Evolutionary conservation across 2,797 vertebrate species (phyloP), one percentile per base, ranked within the genome.

Genomic region (Echeneis naucrates): DNA sequence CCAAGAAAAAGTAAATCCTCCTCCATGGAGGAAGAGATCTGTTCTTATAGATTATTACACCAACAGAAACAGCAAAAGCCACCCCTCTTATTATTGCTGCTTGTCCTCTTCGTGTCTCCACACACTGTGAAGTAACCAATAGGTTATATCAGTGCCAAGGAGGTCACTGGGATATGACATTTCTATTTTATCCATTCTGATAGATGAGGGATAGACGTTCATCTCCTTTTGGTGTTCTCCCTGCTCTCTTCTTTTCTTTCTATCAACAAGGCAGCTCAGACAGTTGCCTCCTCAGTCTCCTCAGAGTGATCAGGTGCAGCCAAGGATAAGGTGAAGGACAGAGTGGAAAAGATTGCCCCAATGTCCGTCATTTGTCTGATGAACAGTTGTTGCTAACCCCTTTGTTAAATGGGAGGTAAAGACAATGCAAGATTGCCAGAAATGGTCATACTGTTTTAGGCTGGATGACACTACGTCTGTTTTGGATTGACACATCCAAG

Each of bases 141-240:
- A 58, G 76, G 76, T 80, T 61, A 70, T 67, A 51, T 81, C 77
- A 32, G 56, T 78, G 63, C 70, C 63, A 37, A 52, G 55, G 50
- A 77, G 57, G 80, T 83, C 81, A 82, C n/a, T n/a, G n/a, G n/a
- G n/a, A n/a, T n/a, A 89, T 77, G 58, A 77, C 87, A 75, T 64
- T 80, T 69, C 78, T 83, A 87, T 78, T 80, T 77, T 85, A 24
- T 51, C 51, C 67, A 60, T 80, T 64, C 55, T 11, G 27, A 82
- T 66, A 62, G 74, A 84, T 79, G 71, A 59, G 72, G 61, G 75
- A 44, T 55, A 69, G 33, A 10, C 8, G 37, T 9, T 16, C 60
- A n/a, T n/a, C 56, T 55, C 4, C 37, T n/a, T n/a, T n/a, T n/a
- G n/a, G n/a, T n/a, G n/a, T n/a, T n/a, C 26, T 37, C 53, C 59